Evolutionary conservation across 2,797 vertebrate species (phyloP).

Genomic region (Scarus forsteni): DNA sequence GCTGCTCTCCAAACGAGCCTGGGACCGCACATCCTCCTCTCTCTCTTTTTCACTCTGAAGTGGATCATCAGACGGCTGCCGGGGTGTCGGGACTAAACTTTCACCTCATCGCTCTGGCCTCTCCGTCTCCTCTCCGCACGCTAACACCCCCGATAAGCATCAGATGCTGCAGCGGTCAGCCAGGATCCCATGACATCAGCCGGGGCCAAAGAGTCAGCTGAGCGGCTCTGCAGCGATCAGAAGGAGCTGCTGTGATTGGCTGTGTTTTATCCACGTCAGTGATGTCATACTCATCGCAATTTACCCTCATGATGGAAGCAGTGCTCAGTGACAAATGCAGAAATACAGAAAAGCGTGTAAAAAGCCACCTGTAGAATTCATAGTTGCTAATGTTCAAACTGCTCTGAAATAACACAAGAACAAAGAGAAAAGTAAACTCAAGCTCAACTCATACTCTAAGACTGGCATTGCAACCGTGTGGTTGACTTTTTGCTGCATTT

Average conservation of each 20-base stretch:
- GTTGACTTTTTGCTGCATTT: no score
- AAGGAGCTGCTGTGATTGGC: constrained; percentile 32
- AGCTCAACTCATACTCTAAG: background rate
- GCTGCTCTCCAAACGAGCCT: constrained; percentile 71
- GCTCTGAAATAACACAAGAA: background rate
- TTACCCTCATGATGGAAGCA: constrained; percentile 9
- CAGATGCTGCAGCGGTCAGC: constrained; percentile 70
- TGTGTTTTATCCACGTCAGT: constrained; percentile 19
- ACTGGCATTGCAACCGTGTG: no score
- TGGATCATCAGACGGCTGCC: constrained; percentile 36
- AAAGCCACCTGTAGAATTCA: background rate
- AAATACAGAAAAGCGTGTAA: background rate
- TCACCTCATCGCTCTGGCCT: constrained; percentile 35
- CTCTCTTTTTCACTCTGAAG: constrained; percentile 10
- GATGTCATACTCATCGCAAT: constrained; percentile 48
- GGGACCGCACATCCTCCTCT: constrained; percentile 30
- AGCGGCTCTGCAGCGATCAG: constrained; percentile 45
- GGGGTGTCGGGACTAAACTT: constrained; percentile 65
- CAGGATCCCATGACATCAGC: constrained; percentile 81
- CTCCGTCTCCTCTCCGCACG: constrained; percentile 43
- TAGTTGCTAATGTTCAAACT: background rate
- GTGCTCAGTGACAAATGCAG: background rate
- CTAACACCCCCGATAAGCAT: constrained; percentile 72
- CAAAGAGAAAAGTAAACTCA: no score
- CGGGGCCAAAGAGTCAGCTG: constrained; percentile 31